Conservation (phyloP, 2,888 invertebrate species). For the Eulithis prunata region DNA sequence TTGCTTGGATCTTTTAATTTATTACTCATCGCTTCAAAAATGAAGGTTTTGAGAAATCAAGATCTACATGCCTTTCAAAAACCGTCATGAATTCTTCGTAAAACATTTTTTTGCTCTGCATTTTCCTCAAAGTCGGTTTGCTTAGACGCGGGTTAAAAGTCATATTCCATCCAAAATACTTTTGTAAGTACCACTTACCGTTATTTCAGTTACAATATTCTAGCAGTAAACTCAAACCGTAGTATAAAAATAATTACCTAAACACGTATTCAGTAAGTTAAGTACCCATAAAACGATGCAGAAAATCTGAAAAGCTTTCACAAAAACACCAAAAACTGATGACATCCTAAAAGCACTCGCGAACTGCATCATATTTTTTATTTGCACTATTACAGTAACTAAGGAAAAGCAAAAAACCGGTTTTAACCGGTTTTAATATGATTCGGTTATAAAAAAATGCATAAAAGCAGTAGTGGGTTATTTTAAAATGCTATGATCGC, state of each 20-base stretch:
- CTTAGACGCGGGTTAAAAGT: too few relatives aligned
- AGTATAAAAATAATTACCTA: neutral
- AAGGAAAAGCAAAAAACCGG: constrained; percentile 18
- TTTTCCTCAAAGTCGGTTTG: constrained; percentile 6
- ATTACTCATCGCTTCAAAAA: constrained; percentile 28
- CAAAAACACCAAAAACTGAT: constrained; percentile 19
- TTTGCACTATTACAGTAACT: constrained; percentile 15
- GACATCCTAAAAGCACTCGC: constrained; percentile 19
- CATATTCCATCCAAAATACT: too few relatives aligned
- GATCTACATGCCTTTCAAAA: constrained; percentile 4
- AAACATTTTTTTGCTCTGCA: neutral
- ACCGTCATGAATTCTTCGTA: constrained; percentile 18
- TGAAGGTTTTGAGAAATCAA: constrained; percentile 21
- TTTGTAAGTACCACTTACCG: too few relatives aligned
- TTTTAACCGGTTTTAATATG: constrained; percentile 45
- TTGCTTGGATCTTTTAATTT: constrained; percentile 30
- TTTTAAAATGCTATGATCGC: constrained; percentile 52
- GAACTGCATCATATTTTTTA: constrained; percentile 22
- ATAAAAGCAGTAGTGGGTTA: constrained; percentile 54
- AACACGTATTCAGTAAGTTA: neutral
- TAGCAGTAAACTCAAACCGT: neutral
- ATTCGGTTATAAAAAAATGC: constrained; percentile 53
- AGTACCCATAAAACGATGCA: constrained; percentile 17
- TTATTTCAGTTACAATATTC: neutral
- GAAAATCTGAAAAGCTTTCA: constrained; percentile 14